Conservation (phyloP, 1,140 invertebrate species). For the Diabrotica virgifera region DNA sequence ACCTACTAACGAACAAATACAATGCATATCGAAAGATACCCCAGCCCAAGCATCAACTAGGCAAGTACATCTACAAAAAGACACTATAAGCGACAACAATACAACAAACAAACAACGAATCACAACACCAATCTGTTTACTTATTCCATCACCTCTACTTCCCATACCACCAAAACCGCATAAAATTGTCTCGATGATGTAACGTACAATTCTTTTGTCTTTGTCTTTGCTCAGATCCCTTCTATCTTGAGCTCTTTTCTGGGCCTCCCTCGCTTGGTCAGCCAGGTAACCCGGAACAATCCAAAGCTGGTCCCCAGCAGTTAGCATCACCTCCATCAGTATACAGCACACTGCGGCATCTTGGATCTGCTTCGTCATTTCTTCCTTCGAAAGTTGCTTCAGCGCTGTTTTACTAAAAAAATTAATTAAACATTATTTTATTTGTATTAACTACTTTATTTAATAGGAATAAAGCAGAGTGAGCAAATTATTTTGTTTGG, state of each 20-base stretch:
- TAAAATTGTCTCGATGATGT: slow-evolving; percentile 30
- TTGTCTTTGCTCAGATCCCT: slow-evolving; percentile 40
- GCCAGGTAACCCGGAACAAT: slow-evolving; percentile 70
- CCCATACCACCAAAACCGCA: slow-evolving; percentile 31
- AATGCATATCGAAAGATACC: not conserved
- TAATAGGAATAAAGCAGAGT: too few relatives aligned
- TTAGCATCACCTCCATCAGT: slow-evolving; percentile 42
- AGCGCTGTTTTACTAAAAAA: not conserved
- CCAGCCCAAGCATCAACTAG: not conserved
- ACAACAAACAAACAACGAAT: not conserved
- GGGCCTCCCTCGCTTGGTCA: slow-evolving; percentile 59
- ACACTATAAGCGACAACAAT: not conserved
- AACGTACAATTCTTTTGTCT: slow-evolving; percentile 43
- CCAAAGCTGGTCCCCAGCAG: slow-evolving; percentile 65
- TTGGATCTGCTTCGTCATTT: slow-evolving; percentile 41
- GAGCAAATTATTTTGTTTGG: not conserved
- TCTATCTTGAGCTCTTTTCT: slow-evolving; percentile 39
- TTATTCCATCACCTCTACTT: slow-evolving; percentile 29
- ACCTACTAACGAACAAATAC: not conserved
- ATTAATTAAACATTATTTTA: too few relatives aligned
- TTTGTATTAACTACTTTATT: too few relatives aligned
- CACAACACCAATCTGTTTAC: slow-evolving; percentile 23
- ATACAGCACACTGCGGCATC: slow-evolving; percentile 42
- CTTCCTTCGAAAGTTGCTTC: slow-evolving; percentile 37
- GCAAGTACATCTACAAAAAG: not conserved